phyloP scores from a whole-genome alignment of 2,113 vertebrate genomes.

The Gadus chalcogrammus region DNA sequence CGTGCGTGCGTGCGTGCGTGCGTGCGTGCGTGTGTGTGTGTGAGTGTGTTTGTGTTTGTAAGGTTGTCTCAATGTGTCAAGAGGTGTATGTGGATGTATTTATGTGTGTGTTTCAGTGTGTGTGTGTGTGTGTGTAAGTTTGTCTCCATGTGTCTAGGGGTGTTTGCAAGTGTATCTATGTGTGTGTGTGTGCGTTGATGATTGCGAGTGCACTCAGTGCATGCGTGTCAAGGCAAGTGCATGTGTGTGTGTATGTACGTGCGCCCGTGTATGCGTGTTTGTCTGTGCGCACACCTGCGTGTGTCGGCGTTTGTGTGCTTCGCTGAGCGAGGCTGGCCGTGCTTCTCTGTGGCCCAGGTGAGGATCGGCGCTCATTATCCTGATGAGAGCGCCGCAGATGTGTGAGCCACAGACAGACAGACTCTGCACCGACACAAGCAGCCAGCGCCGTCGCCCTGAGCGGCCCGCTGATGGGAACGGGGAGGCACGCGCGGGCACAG shows the following conservation, averaged over 20 bases:
- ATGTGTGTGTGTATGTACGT: slow-evolving; percentile 11
- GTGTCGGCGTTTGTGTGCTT: not conserved
- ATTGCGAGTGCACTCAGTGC: not conserved
- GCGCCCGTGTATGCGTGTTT: not conserved
- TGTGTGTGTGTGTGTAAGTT: slow-evolving; percentile 15
- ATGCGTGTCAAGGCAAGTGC: not conserved
- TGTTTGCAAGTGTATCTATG: not conserved
- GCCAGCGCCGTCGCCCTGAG: slow-evolving; percentile 68
- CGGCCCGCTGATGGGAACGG: slow-evolving; percentile 74
- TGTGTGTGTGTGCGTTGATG: not conserved
- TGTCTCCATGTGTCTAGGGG: not conserved
- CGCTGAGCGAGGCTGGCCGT: slow-evolving; percentile 39
- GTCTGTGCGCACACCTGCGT: slow-evolving; percentile 12
- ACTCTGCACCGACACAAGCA: slow-evolving; percentile 73
- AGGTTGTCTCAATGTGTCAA: too few relatives aligned
- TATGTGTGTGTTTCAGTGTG: not conserved
- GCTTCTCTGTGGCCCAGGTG: slow-evolving; percentile 50
- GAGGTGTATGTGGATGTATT: not conserved
- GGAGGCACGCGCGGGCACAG: slow-evolving; percentile 57
- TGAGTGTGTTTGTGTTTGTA: too few relatives aligned
- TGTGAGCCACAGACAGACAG: slow-evolving; percentile 71
- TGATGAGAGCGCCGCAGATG: slow-evolving; percentile 76
- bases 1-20: too few relatives aligned
- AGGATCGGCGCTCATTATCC: slow-evolving; percentile 71
- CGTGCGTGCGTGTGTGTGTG: too few relatives aligned